phyloP scores from a whole-genome alignment of 2,888 invertebrate genomes.

The Amphimallon solstitiale region DNA sequence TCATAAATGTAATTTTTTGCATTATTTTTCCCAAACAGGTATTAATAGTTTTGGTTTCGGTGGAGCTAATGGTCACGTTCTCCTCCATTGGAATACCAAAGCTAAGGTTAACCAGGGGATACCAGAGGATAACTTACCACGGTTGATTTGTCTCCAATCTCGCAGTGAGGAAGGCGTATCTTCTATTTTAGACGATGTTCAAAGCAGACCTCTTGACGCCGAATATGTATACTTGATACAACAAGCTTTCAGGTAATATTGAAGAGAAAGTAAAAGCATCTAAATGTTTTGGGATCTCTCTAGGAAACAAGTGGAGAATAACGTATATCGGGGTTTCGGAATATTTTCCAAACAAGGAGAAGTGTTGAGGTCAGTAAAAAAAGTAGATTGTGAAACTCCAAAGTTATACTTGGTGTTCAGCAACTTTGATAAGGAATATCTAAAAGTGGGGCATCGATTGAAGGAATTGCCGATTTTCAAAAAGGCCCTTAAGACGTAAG shows the following conservation, averaged over 20 bases:
- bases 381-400: too few species aligned
- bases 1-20: neutral
- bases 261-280: conserved; percentile 61
- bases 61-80: conserved; percentile 81
- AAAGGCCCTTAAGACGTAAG: too few species aligned
- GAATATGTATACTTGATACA: conserved; percentile 53
- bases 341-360: too few species aligned
- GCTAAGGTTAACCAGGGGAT: conserved; percentile 72
- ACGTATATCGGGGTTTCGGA: too few species aligned
- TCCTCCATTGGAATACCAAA: conserved; percentile 70
- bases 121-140: conserved; percentile 73
- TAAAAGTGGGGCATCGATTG: too few species aligned
- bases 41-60: conserved; percentile 94
- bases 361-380: too few species aligned
- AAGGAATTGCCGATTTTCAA: too few species aligned
- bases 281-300: conserved; percentile 71
- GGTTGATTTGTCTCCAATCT: conserved; percentile 79
- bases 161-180: conserved; percentile 80
- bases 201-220: conserved; percentile 60
- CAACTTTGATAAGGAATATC: too few species aligned
- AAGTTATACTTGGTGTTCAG: too few species aligned
- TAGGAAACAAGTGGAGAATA: neutral
- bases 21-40: neutral
- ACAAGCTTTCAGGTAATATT: neutral
- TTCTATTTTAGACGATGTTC: conserved; percentile 70